Base-by-base conservation (phyloP, 1,140 invertebrate genomes). In the Trypoxylus dichotomus region DNA sequence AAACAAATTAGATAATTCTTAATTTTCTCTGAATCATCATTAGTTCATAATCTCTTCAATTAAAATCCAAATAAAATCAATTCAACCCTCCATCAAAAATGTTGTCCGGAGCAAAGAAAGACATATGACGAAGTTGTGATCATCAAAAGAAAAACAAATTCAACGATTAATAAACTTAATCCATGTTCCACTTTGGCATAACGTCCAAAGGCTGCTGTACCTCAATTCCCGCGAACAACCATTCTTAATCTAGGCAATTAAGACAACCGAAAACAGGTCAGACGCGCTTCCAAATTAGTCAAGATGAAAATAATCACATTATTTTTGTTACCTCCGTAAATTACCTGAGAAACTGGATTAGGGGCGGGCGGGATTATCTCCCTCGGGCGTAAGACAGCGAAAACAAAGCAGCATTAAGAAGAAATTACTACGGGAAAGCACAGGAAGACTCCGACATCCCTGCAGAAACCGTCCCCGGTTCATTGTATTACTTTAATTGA, bases 401-500 rank as follows among this genome's bases (percentile, higher is more conserved):
- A 54, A 54, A 54, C 47, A 54, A 54, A 54, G 19, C 7, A 54
- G 47, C 19, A 54, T 54, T n/a, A 19, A 15, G 19, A n/a, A 54
- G 15, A 54, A 19, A 54, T 54, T 37, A 15, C 3, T 15, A n/a
- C 15, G 47, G 47, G 15, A n/a, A 15, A 54, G 19, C 15, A 54
- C 13, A 15, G 15, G 15, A 54, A 54, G 47, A 54, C 47, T 8
- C 15, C 42, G 42, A 11, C 42, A 11, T 43, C 42, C 10, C 42
- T 10, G 42, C 6, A 19, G 47, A 0, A 54, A 54, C 6, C 47
- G 15, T 19, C n/a, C 47, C n/a, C 5, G 15, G 13, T 54, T 54
- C 42, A 43, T 43, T 54, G 47, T 54, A 54, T 54, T 54, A 54
- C 47, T 54, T 54, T 54, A 54, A 54, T 54, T 54, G 47, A 54